Evolutionary conservation across 1,140 invertebrate species (phyloP).

Genomic region (Conus betulinus): DNA sequence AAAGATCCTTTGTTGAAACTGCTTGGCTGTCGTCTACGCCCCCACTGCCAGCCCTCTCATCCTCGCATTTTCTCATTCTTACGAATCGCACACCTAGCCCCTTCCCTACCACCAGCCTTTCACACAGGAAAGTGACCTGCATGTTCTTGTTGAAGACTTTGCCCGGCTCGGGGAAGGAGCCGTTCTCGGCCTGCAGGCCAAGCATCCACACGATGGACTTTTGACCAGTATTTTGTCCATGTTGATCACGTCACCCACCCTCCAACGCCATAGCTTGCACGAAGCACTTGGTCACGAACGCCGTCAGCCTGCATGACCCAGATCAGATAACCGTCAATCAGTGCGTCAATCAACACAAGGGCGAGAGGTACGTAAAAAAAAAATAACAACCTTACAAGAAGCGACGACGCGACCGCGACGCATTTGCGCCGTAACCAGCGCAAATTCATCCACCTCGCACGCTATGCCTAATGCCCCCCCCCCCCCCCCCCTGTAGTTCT

Average conservation of each 20-base stretch:
- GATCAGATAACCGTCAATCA: no score
- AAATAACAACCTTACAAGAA: no score
- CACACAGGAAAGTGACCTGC: conserved; percentile 53
- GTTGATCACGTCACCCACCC: conserved; percentile 77
- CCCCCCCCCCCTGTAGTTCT: no score
- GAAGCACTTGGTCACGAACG: conserved; percentile 91
- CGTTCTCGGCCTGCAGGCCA: conserved; percentile 85
- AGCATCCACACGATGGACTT: conserved; percentile 86
- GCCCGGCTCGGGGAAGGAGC: conserved; percentile 83
- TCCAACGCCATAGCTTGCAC: conserved; percentile 84
- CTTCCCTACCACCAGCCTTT: neutral
- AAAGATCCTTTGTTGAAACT: no score
- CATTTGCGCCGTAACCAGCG: no score
- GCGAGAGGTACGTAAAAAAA: no score
- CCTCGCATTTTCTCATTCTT: neutral
- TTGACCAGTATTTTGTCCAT: conserved; percentile 83
- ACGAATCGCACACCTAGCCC: neutral
- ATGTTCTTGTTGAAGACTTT: conserved; percentile 68
- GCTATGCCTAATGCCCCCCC: no score
- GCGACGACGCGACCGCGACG: no score
- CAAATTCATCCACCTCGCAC: no score
- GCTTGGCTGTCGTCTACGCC: no score
- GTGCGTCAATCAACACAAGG: no score
- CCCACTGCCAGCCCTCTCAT: no score
- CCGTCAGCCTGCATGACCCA: conserved; percentile 81